Conservation (phyloP, 2,797 vertebrate species). For the Simalia tracyae region DNA sequence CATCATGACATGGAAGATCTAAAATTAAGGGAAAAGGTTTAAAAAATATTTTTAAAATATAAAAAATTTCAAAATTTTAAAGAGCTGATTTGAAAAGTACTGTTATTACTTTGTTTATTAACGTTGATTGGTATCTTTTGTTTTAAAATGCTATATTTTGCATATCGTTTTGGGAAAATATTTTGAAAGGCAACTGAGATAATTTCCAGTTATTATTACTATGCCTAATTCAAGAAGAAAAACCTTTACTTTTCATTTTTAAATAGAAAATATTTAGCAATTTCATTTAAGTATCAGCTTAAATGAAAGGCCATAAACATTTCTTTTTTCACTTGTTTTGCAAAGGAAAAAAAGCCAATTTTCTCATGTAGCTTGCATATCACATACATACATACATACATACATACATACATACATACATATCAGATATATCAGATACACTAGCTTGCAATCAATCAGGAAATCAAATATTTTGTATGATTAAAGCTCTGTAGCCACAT, state of each 20-base stretch:
- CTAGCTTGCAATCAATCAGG: neutral
- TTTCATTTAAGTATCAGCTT: neutral
- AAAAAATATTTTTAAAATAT: neutral
- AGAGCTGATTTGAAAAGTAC: neutral
- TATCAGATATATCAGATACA: neutral
- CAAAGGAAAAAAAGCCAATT: neutral
- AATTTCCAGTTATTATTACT: neutral
- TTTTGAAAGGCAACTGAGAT: neutral
- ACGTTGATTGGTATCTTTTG: neutral
- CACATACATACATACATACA: neutral
- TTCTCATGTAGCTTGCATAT: neutral
- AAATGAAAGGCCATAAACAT: neutral
- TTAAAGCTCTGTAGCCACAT: neutral
- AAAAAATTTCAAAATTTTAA: neutral
- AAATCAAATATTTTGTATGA: neutral
- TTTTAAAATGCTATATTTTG: neutral
- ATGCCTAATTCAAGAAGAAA: neutral
- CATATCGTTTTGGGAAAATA: neutral
- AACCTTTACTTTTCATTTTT: neutral
- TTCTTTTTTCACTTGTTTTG: neutral
- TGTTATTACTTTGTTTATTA: neutral
- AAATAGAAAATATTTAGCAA: neutral
- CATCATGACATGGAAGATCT: neutral
- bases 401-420: neutral
- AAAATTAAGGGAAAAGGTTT: neutral